Evolutionary conservation across 2,113 vertebrate species (phyloP).

Genomic region (Stigmatopora nigra): DNA sequence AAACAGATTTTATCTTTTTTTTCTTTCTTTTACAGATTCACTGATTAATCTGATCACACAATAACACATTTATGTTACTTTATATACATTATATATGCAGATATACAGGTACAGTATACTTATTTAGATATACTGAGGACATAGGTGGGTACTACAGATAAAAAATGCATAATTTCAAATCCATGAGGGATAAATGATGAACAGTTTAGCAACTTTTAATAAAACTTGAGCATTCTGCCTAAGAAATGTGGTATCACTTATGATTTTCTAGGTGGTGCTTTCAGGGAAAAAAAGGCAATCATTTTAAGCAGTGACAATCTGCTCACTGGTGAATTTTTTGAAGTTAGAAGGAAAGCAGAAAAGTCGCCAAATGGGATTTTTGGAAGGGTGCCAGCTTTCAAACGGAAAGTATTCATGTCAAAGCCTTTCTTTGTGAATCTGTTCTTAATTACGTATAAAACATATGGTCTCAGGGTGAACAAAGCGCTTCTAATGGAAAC

Average conservation of each 20-base stretch:
- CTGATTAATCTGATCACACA: neutral
- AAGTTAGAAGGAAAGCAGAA: neutral
- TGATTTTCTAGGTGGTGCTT: neutral
- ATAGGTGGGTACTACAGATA: no score
- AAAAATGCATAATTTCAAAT: neutral
- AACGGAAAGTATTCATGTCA: no score
- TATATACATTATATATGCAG: no score
- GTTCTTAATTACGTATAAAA: neutral
- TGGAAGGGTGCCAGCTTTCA: slow-evolving; percentile 17
- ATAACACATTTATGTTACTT: neutral
- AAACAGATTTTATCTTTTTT: no score
- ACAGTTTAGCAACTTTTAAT: neutral
- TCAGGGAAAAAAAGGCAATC: neutral
- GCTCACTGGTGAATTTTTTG: neutral
- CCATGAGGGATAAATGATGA: neutral
- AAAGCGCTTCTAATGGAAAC: neutral
- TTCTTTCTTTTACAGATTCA: no score
- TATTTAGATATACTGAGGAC: neutral
- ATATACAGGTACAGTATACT: neutral
- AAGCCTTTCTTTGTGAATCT: neutral
- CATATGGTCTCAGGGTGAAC: neutral
- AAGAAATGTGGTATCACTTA: neutral
- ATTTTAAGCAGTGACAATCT: neutral
- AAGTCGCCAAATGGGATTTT: slow-evolving; percentile 30
- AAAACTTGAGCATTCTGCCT: neutral